These are phyloP conservation scores for Amblyjoppa proteus DNA, from an alignment of 2,888 invertebrate species.

Conservation along the genomic window DNA sequence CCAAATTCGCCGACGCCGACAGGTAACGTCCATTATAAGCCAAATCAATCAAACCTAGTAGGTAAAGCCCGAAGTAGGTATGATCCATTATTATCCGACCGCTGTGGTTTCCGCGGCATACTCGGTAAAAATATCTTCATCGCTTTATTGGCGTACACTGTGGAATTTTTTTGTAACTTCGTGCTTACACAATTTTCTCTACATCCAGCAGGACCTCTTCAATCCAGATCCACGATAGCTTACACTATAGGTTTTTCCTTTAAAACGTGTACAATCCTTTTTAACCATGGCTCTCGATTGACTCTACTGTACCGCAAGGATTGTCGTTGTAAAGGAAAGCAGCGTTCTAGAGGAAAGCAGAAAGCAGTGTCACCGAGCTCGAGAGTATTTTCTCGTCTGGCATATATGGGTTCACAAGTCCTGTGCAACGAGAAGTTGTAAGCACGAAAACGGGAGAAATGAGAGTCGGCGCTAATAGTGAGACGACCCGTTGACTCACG, in stretches of 20 bases:
- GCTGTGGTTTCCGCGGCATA: too few species aligned
- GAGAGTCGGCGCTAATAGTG: conserved; percentile 57
- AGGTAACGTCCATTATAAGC: too few species aligned
- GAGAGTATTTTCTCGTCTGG: conserved; percentile 34
- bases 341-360: conserved; percentile 35
- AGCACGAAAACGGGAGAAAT: conserved; percentile 51
- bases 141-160: not conserved
- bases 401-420: not conserved
- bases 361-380: conserved; percentile 34
- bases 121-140: not conserved
- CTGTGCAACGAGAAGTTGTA: conserved; percentile 9
- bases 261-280: not conserved
- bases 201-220: not conserved
- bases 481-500: conserved; percentile 45
- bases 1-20: too few species aligned
- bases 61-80: not conserved
- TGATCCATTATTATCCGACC: too few species aligned
- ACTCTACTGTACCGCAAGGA: not conserved
- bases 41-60: not conserved
- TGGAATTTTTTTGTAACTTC: not conserved
- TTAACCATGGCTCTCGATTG: not conserved
- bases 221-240: not conserved
- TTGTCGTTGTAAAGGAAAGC: not conserved
- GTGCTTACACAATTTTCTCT: not conserved
- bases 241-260: not conserved